These are phyloP conservation scores for Orientallactaga bullata DNA, from an alignment of 2,113 vertebrate genomes.

Conservation along the genomic window DNA sequence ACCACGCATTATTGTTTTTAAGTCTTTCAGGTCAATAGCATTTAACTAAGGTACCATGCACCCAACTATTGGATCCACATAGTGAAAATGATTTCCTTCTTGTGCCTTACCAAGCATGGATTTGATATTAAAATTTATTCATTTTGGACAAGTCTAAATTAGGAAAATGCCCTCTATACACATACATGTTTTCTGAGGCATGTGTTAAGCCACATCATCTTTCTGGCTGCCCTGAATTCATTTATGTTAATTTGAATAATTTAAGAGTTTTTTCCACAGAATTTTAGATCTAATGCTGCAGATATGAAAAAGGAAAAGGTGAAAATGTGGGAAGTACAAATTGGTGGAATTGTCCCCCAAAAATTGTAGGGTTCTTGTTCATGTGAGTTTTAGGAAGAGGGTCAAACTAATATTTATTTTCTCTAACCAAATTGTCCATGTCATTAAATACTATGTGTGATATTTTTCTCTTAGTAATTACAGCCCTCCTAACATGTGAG, in stretches of 20 bases:
- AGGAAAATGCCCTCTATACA: slow-evolving; percentile 13
- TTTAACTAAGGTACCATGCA: slow-evolving; percentile 54
- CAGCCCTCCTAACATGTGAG: background rate
- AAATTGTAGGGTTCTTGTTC: background rate
- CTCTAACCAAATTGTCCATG: background rate
- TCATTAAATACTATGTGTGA: background rate
- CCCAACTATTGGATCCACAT: slow-evolving; percentile 37
- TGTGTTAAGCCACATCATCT: slow-evolving; percentile 44
- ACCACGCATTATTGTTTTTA: background rate
- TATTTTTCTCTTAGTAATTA: background rate
- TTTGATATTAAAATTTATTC: slow-evolving; percentile 60
- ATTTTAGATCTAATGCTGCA: slow-evolving; percentile 6
- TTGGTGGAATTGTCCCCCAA: background rate
- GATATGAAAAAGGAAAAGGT: background rate
- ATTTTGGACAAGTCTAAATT: slow-evolving; percentile 55
- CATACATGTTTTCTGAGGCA: slow-evolving; percentile 39
- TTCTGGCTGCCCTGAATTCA: slow-evolving; percentile 48
- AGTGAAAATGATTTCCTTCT: slow-evolving; percentile 57
- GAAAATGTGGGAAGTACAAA: background rate
- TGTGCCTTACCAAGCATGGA: slow-evolving; percentile 46
- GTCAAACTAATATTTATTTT: slow-evolving; percentile 30
- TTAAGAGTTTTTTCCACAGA: background rate
- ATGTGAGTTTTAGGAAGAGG: slow-evolving; percentile 4
- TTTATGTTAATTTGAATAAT: slow-evolving; percentile 46
- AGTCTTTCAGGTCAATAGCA: slow-evolving; percentile 56